Percentiles rank a stretch among this genome's conserved stretches.
Evolutionary conservation across 2,113 vertebrate species (phyloP).

Genomic region (Caranx ignobilis): DNA sequence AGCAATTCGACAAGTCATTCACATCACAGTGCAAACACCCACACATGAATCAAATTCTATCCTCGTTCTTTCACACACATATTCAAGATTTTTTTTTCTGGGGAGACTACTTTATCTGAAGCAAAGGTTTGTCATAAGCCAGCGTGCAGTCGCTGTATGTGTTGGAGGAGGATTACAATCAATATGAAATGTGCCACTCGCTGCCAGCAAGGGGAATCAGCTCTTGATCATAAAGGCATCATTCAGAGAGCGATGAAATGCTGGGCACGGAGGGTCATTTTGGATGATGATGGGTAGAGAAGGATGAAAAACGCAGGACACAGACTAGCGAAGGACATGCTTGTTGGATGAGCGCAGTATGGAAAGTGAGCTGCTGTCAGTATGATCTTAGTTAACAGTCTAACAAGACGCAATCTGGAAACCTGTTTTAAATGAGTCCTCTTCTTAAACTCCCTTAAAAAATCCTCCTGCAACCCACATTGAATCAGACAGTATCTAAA

Average conservation of each 20-base stretch:
- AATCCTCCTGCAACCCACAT: neutral
- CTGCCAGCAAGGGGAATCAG: conserved; percentile 48
- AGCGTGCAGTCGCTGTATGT: neutral
- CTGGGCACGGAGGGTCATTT: neutral
- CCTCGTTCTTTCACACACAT: neutral
- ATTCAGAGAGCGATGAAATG: conserved; percentile 2
- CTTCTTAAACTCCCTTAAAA: neutral
- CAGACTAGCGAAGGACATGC: neutral
- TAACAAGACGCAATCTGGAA: neutral
- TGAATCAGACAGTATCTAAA: neutral
- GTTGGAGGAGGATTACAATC: conserved; percentile 39
- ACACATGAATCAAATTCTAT: conserved; percentile 16
- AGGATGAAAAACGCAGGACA: neutral
- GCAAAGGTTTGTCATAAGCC: conserved; percentile 38
- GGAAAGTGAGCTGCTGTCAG: conserved; percentile 5
- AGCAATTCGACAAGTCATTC: conserved; percentile 27
- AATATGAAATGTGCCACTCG: conserved; percentile 26
- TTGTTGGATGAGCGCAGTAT: neutral
- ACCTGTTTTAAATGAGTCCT: too few relatives aligned
- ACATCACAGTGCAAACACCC: neutral
- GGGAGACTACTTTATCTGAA: conserved; percentile 19
- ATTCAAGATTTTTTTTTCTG: neutral
- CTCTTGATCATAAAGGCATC: conserved; percentile 29
- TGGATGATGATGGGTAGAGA: conserved; percentile 22
- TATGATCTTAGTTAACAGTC: neutral